phyloP scores from a whole-genome alignment of 2,113 vertebrate species.

The Pterocles burchelli region DNA sequence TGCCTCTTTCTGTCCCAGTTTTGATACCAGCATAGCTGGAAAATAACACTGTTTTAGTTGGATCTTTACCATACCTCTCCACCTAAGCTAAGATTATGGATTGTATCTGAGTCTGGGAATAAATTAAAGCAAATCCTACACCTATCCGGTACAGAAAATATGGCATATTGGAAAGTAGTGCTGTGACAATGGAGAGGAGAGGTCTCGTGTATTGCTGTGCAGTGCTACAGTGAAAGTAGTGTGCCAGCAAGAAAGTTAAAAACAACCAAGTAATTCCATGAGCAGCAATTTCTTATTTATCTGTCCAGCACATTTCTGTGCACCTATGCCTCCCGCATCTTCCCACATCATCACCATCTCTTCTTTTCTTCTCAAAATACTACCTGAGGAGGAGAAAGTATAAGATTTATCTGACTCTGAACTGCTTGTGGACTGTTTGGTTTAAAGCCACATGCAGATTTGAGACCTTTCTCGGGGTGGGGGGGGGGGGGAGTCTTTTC shows the following conservation, averaged over 20 bases:
- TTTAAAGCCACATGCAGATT: not conserved
- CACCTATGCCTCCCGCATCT: not conserved
- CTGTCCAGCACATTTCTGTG: not conserved
- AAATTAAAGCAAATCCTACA: not conserved
- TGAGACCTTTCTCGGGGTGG: fast-evolving
- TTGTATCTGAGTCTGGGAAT: not conserved
- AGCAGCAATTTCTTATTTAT: not conserved
- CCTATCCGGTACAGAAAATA: not conserved
- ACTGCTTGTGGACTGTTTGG: not conserved
- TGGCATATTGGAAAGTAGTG: not conserved
- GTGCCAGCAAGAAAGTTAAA: not conserved
- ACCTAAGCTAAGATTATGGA: not conserved
- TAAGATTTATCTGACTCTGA: not conserved
- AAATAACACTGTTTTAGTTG: not conserved
- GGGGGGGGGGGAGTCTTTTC: not conserved
- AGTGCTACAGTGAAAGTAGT: not conserved
- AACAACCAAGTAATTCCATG: not conserved
- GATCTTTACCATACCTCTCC: not conserved
- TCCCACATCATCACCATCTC: not conserved
- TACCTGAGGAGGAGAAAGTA: not conserved
- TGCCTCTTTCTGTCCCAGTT: not conserved
- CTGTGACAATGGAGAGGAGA: not conserved
- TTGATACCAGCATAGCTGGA: not conserved
- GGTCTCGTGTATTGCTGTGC: not conserved
- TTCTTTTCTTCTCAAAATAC: not conserved